phyloP scores from a whole-genome alignment of 2,113 vertebrate genomes.

The Thamnaconus septentrionalis region DNA sequence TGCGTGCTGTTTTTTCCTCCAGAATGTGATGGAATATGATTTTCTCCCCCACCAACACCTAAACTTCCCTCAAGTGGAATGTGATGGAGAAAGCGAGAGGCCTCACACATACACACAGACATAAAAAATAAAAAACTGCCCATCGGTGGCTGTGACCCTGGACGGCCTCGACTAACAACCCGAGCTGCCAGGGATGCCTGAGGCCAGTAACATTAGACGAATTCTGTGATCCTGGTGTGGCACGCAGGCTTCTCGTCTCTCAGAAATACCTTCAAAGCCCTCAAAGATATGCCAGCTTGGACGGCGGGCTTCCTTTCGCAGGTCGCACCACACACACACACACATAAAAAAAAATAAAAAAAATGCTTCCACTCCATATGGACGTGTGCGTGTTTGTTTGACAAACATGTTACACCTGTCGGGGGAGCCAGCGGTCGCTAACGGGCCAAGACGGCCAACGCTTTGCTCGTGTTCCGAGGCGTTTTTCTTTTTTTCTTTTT shows the following conservation, averaged over 20 bases:
- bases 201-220: conserved; percentile 76
- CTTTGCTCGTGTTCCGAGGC: conserved; percentile 72
- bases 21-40: conserved; percentile 53
- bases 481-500: too few relatives aligned
- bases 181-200: conserved; percentile 66
- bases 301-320: conserved; percentile 72
- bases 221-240: conserved; percentile 69
- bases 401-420: conserved; percentile 94
- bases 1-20: conserved; percentile 49
- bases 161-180: conserved; percentile 64
- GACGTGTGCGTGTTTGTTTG: conserved; percentile 80
- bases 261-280: conserved; percentile 60
- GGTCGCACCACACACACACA: conserved; percentile 71
- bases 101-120: conserved; percentile 11
- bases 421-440: conserved; percentile 79
- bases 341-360: not conserved
- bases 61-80: conserved; percentile 66
- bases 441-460: conserved; percentile 78
- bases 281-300: conserved; percentile 48
- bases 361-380: conserved; percentile 59
- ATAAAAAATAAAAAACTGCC: conserved; percentile 51
- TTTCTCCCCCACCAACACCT: conserved; percentile 6
- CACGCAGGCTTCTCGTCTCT: conserved; percentile 62
- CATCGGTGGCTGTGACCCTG: conserved; percentile 67
- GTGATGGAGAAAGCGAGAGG: conserved; percentile 64